These are phyloP conservation scores for Selenia dentaria DNA, from an alignment of 2,888 invertebrate species.

Conservation along the genomic window DNA sequence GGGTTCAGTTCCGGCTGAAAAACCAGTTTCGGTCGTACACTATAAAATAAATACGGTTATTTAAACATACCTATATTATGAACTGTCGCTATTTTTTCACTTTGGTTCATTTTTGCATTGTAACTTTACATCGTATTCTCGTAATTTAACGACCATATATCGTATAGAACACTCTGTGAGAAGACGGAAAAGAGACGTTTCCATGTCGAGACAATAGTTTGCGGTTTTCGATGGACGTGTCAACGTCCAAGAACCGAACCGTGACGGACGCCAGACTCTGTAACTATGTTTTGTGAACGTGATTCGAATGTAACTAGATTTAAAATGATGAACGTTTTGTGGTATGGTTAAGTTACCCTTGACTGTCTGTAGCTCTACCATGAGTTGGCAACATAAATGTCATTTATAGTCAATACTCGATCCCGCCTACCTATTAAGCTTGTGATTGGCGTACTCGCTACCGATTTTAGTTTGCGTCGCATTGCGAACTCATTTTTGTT, in stretches of 20 bases:
- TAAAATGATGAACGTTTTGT: conserved; percentile 14
- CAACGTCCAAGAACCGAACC: conserved; percentile 69
- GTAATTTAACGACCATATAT: not conserved
- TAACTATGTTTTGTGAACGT: conserved; percentile 20
- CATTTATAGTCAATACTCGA: no score
- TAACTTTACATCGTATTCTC: not conserved
- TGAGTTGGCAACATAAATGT: no score
- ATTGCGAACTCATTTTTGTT: no score
- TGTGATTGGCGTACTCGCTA: no score
- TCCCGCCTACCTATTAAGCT: no score
- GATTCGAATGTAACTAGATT: conserved; percentile 15
- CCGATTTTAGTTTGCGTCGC: no score
- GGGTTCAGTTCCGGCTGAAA: no score
- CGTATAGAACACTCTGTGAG: conserved; percentile 16
- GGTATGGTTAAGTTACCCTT: conserved; percentile 2
- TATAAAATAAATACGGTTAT: no score
- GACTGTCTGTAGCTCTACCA: no score
- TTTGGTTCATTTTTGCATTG: not conserved
- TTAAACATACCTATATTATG: no score
- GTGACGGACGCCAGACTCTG: conserved; percentile 43
- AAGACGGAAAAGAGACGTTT: conserved; percentile 42
- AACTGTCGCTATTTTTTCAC: no score
- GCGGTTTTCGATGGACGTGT: conserved; percentile 73
- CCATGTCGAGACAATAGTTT: conserved; percentile 63
- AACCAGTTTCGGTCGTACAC: no score